Conservation (phyloP, 92 coral and sea anemone species). For the Plumapathes pennacea region DNA sequence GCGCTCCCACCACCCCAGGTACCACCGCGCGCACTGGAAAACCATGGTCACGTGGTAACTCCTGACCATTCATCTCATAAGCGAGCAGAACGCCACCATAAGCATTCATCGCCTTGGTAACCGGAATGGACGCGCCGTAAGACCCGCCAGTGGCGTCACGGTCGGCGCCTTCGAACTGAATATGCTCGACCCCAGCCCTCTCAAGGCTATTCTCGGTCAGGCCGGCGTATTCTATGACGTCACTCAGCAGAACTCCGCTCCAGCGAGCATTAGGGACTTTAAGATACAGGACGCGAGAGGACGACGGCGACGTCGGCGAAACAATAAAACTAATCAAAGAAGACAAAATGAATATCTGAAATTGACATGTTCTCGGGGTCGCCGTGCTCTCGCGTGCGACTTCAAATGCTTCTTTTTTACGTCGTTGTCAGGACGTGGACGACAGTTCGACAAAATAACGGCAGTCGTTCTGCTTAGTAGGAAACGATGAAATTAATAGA, state of each 20-base stretch:
- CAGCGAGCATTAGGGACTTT: slow-evolving; percentile 55
- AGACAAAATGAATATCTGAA: too few relatives aligned
- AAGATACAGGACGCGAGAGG: too few relatives aligned
- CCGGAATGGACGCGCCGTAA: slow-evolving; percentile 68
- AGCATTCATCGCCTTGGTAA: slow-evolving; percentile 49
- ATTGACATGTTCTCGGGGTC: too few relatives aligned
- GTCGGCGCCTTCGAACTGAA: slow-evolving; percentile 76
- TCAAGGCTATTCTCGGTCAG: slow-evolving; percentile 26
- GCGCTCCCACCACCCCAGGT: slow-evolving; percentile 85
- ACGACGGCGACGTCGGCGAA: too few relatives aligned
- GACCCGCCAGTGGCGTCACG: slow-evolving; percentile 63
- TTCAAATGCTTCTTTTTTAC: too few relatives aligned
- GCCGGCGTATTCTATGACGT: slow-evolving; percentile 61
- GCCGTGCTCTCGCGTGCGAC: too few relatives aligned
- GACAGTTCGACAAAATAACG: too few relatives aligned
- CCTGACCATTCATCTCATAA: slow-evolving; percentile 74
- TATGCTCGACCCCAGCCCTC: slow-evolving; percentile 36
- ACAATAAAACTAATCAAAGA: too few relatives aligned
- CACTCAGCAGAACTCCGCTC: slow-evolving; percentile 62
- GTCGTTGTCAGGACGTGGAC: too few relatives aligned
- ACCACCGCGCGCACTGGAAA: slow-evolving; percentile 64
- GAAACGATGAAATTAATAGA: too few relatives aligned
- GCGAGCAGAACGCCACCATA: slow-evolving; percentile 66
- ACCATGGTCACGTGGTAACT: slow-evolving; percentile 75
- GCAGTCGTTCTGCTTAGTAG: too few relatives aligned